Evolutionary conservation across 2,888 invertebrate species (phyloP).

Genomic region (Aspidiotus destructor): DNA sequence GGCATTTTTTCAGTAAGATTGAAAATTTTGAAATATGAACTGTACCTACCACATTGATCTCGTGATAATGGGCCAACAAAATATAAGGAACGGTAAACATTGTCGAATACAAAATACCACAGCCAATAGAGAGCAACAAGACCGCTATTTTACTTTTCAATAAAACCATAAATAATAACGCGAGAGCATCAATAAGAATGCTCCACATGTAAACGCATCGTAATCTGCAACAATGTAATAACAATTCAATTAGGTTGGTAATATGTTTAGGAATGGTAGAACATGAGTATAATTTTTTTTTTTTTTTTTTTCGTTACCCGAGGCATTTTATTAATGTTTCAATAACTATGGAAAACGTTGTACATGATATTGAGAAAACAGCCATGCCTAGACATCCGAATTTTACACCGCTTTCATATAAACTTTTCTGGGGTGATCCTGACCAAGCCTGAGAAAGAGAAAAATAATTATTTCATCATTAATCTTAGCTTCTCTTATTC

Average conservation of each 20-base stretch:
- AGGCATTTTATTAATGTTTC: constrained; percentile 71
- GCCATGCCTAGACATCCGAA: constrained; percentile 97
- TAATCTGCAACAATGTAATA: constrained; percentile 52
- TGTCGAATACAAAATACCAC: constrained; percentile 95
- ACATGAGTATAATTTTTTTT: too few species aligned
- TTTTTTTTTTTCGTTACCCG: constrained; percentile 40
- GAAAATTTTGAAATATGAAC: too few species aligned
- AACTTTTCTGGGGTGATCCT: constrained; percentile 52
- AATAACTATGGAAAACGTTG: constrained; percentile 79
- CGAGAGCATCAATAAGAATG: constrained; percentile 73
- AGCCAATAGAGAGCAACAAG: constrained; percentile 81
- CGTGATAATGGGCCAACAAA: constrained; percentile 86
- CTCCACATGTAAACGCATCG: constrained; percentile 79
- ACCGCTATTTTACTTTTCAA: constrained; percentile 68
- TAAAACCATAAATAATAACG: constrained; percentile 77
- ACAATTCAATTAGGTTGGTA: not conserved
- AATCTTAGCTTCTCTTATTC: not conserved
- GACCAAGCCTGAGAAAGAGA: constrained; percentile 51
- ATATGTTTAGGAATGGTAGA: too few species aligned
- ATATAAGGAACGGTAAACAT: constrained; percentile 95
- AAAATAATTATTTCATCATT: not conserved
- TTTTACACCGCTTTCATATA: constrained; percentile 83
- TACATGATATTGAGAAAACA: constrained; percentile 87
- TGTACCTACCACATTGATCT: constrained; percentile 67
- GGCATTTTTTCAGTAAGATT: too few species aligned